These are phyloP conservation scores for Gari tellinella DNA, from an alignment of 2,888 invertebrate genomes.

Conservation along the genomic window DNA sequence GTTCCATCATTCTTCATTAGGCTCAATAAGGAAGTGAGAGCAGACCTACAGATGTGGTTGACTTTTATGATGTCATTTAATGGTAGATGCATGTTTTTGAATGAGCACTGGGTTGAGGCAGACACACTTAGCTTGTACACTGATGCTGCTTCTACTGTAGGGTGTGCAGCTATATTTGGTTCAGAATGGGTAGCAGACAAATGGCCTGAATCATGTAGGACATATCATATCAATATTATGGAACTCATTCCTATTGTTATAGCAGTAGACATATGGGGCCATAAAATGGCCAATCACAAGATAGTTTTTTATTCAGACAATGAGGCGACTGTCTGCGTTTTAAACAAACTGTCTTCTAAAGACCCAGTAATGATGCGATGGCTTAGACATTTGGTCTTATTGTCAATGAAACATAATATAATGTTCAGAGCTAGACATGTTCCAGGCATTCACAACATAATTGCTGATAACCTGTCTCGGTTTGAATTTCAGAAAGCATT, in stretches of 20 bases:
- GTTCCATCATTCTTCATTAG: slow-evolving; percentile 8
- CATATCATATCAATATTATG: slow-evolving; percentile 15
- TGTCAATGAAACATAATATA: slow-evolving; percentile 5
- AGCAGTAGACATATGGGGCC: slow-evolving; percentile 34
- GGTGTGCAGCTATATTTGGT: slow-evolving; percentile 38
- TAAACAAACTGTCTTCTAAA: slow-evolving; percentile 25
- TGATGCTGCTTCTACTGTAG: slow-evolving; percentile 33
- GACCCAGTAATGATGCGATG: slow-evolving; percentile 4
- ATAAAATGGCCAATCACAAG: slow-evolving; percentile 37
- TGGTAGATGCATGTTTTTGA: slow-evolving; percentile 45
- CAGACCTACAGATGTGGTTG: slow-evolving; percentile 38
- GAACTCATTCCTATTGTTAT: slow-evolving; percentile 21
- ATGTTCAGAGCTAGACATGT: slow-evolving; percentile 10
- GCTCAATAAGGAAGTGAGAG: slow-evolving; percentile 16
- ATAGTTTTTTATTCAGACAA: slow-evolving; percentile 37
- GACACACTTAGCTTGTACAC: slow-evolving; percentile 20
- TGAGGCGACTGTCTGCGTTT: slow-evolving; percentile 11
- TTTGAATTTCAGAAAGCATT: slow-evolving; percentile 14
- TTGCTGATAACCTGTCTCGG: slow-evolving; percentile 17
- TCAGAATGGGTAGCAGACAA: slow-evolving; percentile 20
- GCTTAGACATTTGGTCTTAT: neutral
- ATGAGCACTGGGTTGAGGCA: slow-evolving; percentile 25
- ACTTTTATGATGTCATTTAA: slow-evolving; percentile 36
- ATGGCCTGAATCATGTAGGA: neutral
- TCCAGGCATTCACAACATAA: neutral